Evolutionary conservation across 2,113 vertebrate genomes (phyloP).

Genomic region (Pithys albifrons): DNA sequence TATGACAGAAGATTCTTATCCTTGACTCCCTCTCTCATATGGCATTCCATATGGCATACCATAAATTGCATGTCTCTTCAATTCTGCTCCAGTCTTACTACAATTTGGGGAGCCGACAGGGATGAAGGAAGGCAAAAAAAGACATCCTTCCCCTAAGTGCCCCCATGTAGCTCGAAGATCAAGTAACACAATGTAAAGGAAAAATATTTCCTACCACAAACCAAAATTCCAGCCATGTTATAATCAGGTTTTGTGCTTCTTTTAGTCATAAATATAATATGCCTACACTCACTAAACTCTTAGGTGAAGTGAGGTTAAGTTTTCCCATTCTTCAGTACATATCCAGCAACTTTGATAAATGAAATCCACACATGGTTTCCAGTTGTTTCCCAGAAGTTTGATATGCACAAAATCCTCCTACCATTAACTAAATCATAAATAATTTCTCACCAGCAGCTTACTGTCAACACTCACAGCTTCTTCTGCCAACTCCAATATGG

Average conservation of each 20-base stretch:
- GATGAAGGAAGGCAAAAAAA: background rate
- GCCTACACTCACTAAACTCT: background rate
- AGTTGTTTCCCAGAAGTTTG: background rate
- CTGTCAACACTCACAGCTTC: background rate
- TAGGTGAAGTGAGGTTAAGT: background rate
- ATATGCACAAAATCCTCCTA: background rate
- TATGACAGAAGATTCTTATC: background rate
- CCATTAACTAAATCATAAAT: background rate
- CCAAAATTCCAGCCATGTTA: background rate
- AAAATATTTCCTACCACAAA: background rate
- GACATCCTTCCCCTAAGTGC: background rate
- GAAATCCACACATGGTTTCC: background rate
- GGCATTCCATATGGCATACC: background rate
- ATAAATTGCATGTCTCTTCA: background rate
- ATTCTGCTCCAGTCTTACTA: background rate
- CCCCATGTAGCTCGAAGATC: background rate
- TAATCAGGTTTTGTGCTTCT: background rate
- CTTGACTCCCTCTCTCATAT: background rate
- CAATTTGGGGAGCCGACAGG: background rate
- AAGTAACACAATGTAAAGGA: background rate
- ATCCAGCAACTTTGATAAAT: background rate
- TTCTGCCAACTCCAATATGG: background rate
- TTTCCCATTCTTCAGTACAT: background rate
- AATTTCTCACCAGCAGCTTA: background rate
- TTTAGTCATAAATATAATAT: background rate